These are phyloP conservation scores for Mythimna impura DNA, from an alignment of 2,888 invertebrate species.

Conservation along the genomic window DNA sequence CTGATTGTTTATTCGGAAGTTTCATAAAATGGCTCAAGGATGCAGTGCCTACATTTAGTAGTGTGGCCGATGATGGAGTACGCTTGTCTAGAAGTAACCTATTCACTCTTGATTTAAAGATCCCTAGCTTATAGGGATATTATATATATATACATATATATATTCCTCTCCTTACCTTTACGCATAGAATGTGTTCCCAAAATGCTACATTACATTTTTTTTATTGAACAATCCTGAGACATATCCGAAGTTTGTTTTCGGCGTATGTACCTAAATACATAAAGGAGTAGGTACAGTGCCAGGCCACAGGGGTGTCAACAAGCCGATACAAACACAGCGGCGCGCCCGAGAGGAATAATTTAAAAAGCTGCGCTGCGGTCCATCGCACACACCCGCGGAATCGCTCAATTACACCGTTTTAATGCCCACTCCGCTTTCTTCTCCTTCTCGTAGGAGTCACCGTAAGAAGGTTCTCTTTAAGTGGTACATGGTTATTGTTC, in stretches of 20 bases:
- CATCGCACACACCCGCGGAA: constrained; percentile 60
- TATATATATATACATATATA: too few relatives aligned
- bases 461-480: constrained; percentile 48
- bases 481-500: constrained; percentile 55
- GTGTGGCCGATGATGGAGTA: too few relatives aligned
- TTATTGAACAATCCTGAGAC: not conserved
- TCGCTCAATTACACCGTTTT: constrained; percentile 63
- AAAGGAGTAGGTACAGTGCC: not conserved
- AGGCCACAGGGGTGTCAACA: constrained; percentile 40
- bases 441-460: constrained; percentile 23
- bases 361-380: constrained; percentile 61
- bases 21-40: not conserved
- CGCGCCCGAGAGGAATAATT: constrained; percentile 67
- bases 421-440: constrained; percentile 53
- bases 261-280: constrained; percentile 6
- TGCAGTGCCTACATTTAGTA: not conserved
- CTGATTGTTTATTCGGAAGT: too few relatives aligned
- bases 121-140: too few relatives aligned
- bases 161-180: too few relatives aligned
- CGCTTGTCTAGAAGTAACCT: too few relatives aligned
- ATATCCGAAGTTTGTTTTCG: not conserved
- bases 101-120: too few relatives aligned
- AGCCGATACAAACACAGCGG: constrained; percentile 48
- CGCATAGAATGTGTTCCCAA: too few relatives aligned
- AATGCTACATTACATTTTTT: too few relatives aligned